Evolutionary conservation across 2,113 vertebrate genomes (phyloP).

Genomic region (Actenoides lindsayi): DNA sequence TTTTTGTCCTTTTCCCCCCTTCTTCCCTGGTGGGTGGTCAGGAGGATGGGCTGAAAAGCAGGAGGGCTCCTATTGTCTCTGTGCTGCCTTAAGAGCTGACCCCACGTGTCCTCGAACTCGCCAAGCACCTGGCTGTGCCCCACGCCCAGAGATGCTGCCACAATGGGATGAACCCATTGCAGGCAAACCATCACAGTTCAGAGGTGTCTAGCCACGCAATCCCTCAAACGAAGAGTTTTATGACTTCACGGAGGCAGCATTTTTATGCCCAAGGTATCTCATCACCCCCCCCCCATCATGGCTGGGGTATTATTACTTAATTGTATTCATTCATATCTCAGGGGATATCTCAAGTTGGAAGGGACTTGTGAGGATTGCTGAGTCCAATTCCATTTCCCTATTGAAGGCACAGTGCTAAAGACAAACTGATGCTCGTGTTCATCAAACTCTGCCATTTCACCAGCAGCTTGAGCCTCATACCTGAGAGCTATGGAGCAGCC

Average conservation of each 20-base stretch:
- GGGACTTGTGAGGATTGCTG: background rate
- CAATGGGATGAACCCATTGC: rapidly evolving
- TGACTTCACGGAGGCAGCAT: rapidly evolving
- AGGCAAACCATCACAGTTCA: background rate
- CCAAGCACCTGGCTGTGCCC: constrained; percentile 68
- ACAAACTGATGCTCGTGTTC: background rate
- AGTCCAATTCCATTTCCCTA: background rate
- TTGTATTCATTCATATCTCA: rapidly evolving
- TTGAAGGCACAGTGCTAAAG: rapidly evolving
- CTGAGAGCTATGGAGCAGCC: background rate
- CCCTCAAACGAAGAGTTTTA: background rate
- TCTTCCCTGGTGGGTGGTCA: constrained; percentile 86
- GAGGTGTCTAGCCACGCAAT: too few relatives aligned
- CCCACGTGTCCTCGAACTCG: constrained; percentile 68
- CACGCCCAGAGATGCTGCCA: background rate
- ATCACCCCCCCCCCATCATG: rapidly evolving
- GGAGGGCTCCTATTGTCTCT: constrained; percentile 71
- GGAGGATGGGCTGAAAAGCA: constrained; percentile 72
- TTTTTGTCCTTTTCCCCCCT: constrained; percentile 16
- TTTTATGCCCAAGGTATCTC: background rate
- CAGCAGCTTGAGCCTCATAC: background rate
- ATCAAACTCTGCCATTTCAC: background rate
- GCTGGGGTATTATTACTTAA: background rate
- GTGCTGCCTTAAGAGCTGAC: constrained; percentile 60
- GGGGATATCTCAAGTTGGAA: background rate